Evolutionary conservation across 2,888 invertebrate genomes (phyloP).

Genomic region (Pseudanteris insignis): DNA sequence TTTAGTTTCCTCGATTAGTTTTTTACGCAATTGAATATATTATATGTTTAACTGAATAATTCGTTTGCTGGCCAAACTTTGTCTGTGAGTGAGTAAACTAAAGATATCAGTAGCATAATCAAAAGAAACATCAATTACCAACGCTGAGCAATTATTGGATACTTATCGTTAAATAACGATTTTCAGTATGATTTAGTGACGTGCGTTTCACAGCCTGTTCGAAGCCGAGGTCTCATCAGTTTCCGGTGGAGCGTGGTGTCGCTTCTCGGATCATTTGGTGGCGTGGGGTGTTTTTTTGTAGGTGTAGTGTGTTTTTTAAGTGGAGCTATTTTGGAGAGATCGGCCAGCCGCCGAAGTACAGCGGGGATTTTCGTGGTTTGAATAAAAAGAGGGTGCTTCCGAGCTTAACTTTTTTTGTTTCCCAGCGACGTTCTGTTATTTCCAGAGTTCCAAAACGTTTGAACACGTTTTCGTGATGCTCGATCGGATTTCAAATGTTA

Average conservation of each 20-base stretch:
- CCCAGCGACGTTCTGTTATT: slow-evolving; percentile 8
- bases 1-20: too few species aligned
- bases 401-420: slow-evolving; percentile 15
- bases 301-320: slow-evolving; percentile 34
- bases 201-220: slow-evolving; percentile 8
- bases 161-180: slow-evolving; percentile 10
- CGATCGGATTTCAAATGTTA: slow-evolving; percentile 22
- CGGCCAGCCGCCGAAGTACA: slow-evolving; percentile 10
- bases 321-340: slow-evolving; percentile 23
- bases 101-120: too few species aligned
- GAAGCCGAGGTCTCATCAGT: slow-evolving; percentile 12
- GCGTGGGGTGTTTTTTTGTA: slow-evolving; percentile 21
- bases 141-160: not conserved
- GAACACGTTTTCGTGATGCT: slow-evolving; percentile 19
- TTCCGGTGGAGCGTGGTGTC: slow-evolving; percentile 14
- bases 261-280: slow-evolving; percentile 31
- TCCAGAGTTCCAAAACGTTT: slow-evolving; percentile 11
- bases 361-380: slow-evolving; percentile 37
- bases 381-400: slow-evolving; percentile 33
- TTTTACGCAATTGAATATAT: too few species aligned
- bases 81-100: too few species aligned
- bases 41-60: too few species aligned
- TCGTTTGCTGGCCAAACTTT: too few species aligned
- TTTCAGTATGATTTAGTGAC: slow-evolving; percentile 4
- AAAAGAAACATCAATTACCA: slow-evolving; percentile 2